A percentile compares a stretch with the other conserved stretches of the same genome.
phyloP scores from a whole-genome alignment of 2,113 vertebrate genomes.

The Arizona elegans region DNA sequence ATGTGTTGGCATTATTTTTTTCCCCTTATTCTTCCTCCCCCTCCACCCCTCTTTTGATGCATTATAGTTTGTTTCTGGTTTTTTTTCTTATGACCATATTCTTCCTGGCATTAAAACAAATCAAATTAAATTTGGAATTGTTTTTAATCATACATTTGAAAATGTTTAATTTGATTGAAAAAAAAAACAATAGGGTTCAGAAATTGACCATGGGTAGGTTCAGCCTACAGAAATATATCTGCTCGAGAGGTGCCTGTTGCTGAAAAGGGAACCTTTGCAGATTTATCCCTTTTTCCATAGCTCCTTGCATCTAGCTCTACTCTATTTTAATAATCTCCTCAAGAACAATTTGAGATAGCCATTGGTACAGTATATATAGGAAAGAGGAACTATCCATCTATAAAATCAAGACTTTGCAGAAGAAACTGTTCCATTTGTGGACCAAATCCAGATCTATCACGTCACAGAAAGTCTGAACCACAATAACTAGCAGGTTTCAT shows the following conservation, averaged over 20 bases:
- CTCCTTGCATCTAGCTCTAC: not conserved
- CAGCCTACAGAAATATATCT: not conserved
- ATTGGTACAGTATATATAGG: too few species aligned
- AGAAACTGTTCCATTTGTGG: too few species aligned
- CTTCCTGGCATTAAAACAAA: not conserved
- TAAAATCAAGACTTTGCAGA: not conserved
- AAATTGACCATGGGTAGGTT: not conserved
- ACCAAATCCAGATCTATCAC: not conserved
- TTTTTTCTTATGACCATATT: not conserved
- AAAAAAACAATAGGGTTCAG: constrained; percentile 28
- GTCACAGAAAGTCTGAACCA: not conserved
- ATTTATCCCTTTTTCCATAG: not conserved
- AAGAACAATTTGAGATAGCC: not conserved
- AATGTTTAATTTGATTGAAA: constrained; percentile 53
- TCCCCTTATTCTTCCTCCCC: not conserved
- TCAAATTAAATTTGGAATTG: not conserved
- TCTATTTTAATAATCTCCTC: not conserved
- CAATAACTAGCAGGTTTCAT: not conserved
- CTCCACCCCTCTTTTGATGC: constrained; percentile 10
- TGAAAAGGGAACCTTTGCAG: not conserved
- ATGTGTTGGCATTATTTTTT: constrained; percentile 58
- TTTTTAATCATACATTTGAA: constrained; percentile 23
- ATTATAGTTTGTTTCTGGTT: constrained; percentile 15
- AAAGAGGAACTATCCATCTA: not conserved
- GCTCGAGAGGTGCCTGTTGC: not conserved